phyloP scores from a whole-genome alignment of 2,797 vertebrate species.

The Alcedo atthis region DNA sequence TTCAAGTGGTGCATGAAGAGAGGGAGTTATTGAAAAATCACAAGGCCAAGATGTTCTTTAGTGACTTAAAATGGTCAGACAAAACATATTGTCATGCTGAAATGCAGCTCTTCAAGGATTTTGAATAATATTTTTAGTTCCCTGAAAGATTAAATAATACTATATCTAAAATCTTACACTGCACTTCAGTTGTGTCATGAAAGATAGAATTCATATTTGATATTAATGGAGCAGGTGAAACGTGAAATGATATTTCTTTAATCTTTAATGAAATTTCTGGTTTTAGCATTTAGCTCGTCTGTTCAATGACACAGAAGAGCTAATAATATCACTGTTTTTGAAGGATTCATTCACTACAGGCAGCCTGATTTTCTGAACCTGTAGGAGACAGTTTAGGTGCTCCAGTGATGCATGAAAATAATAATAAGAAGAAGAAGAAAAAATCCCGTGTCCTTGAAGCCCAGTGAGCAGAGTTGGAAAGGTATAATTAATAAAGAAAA shows the following conservation, averaged over 20 bases:
- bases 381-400: conserved; percentile 37
- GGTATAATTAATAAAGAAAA: conserved; percentile 27
- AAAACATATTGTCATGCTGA: conserved; percentile 23
- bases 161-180: conserved; percentile 47
- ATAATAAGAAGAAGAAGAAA: background rate
- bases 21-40: conserved; percentile 23
- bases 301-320: conserved; percentile 62
- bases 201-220: conserved; percentile 60
- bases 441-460: conserved; percentile 21
- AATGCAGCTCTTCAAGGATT: conserved; percentile 27
- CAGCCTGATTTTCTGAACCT: conserved; percentile 52
- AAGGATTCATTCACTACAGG: conserved; percentile 49
- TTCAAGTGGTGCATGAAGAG: conserved; percentile 55
- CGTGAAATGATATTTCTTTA: conserved; percentile 75
- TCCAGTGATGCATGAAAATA: conserved; percentile 42
- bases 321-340: conserved; percentile 59
- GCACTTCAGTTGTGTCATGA: conserved; percentile 44
- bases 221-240: conserved; percentile 72
- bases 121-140: background rate
- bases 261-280: conserved; percentile 74
- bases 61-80: conserved; percentile 20
- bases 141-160: conserved; percentile 22
- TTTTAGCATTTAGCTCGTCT: conserved; percentile 67
- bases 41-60: conserved; percentile 11
- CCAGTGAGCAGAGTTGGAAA: conserved; percentile 15